Base-by-base conservation (phyloP, 2,797 vertebrate genomes). In the Chanos chanos region DNA sequence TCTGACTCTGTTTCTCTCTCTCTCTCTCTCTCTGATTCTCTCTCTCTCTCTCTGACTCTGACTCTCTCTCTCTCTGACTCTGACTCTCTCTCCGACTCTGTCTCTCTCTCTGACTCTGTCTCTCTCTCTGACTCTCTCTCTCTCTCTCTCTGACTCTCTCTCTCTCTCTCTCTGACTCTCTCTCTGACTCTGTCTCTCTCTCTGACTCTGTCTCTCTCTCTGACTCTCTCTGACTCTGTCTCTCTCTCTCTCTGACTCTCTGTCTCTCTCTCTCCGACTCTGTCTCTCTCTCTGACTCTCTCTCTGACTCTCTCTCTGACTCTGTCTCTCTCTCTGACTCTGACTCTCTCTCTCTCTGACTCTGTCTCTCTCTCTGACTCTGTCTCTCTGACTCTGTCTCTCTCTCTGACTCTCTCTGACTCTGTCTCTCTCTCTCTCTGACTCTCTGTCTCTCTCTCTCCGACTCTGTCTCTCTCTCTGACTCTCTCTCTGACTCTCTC, bases 191-290 rank as follows among this genome's bases (percentile, higher is more conserved):
- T n/a, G n/a, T n/a, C n/a, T n/a, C n/a, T n/a, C n/a, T n/a, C n/a
- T n/a, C n/a, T n/a, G n/a, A n/a, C n/a, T n/a, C n/a, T n/a, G n/a
- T n/a, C n/a, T 49, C 47, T 47, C 61, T 54, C 43, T 62, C 66
- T 71, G 27, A 31, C 53, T 27, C 7, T 44, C n/a, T 41, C 59
- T 57, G 4, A 49, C 3, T 50, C 40, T 7, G 36, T 41, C 19
- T 68, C 66, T 47, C 7, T 15, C 53, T 33, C 44, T 24, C 21
- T 54, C 24, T 13, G 4, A 7, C 4, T 13, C 21, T 6, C 28
- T 54, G 13, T 27, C 12, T 10, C 49, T 47, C n/a, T n/a, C n/a
- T 47, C 61, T 54, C 43, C 62, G 66, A 71, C 27, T 31, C 53
- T 27, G 7, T 44, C n/a, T 41, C 59, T 57, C 4, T 49, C 3